Percentiles rank a stretch among this genome's conserved stretches.
phyloP scores from a whole-genome alignment of 2,113 vertebrate species.

The Engraulis encrasicolus region DNA sequence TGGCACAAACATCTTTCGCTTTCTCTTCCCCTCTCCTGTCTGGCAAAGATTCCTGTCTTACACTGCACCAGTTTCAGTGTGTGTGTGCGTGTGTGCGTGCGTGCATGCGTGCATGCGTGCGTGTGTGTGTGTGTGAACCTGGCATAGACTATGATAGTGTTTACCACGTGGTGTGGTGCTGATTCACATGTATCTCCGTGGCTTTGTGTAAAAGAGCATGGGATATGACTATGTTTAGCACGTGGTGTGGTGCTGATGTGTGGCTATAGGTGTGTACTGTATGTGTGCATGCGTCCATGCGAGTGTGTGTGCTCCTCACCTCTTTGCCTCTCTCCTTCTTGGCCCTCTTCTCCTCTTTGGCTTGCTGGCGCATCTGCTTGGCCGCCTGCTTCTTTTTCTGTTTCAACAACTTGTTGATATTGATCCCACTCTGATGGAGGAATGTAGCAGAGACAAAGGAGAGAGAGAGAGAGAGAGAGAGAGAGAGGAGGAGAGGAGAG shows the following conservation, averaged over 20 bases:
- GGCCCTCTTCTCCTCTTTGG: constrained; percentile 72
- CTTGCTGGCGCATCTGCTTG: constrained; percentile 74
- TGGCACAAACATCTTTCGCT: too few relatives aligned
- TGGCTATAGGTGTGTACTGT: neutral
- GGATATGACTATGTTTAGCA: too few relatives aligned
- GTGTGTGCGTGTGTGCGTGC: neutral
- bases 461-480: constrained; percentile 22
- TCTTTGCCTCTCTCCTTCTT: constrained; percentile 67
- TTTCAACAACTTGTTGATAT: constrained; percentile 79
- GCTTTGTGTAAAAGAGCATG: too few relatives aligned
- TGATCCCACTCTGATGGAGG: constrained; percentile 79
- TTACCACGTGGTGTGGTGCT: too few relatives aligned
- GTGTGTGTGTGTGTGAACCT: too few relatives aligned
- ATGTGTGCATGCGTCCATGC: too few relatives aligned
- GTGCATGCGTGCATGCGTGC: neutral
- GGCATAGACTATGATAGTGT: too few relatives aligned
- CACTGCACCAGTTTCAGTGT: too few relatives aligned
- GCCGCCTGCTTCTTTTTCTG: constrained; percentile 81
- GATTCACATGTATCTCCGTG: too few relatives aligned
- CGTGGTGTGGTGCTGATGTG: too few relatives aligned
- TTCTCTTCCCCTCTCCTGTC: too few relatives aligned
- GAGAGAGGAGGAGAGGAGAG: neutral
- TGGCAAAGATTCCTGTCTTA: too few relatives aligned
- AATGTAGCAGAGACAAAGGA: neutral
- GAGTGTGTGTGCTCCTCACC: constrained; percentile 41